Percentiles rank a stretch among this genome's conserved stretches.
Evolutionary conservation across 2,797 vertebrate genomes (phyloP).

Genomic region (Poecilia velifera): DNA sequence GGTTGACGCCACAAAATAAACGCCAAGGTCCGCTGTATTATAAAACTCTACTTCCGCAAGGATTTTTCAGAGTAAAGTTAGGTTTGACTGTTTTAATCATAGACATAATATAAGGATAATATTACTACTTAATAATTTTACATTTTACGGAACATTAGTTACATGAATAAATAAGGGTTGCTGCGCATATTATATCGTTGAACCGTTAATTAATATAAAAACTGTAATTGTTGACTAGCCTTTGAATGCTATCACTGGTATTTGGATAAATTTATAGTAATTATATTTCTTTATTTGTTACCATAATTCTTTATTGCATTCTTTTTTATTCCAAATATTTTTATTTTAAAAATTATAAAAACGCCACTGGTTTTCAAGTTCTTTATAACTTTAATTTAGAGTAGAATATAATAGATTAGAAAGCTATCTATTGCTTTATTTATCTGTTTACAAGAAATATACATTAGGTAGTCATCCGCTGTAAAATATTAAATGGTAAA

Average conservation of each 20-base stretch:
- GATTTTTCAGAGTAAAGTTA: constrained; percentile 31
- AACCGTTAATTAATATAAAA: background rate
- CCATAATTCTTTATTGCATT: background rate
- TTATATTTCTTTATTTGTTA: background rate
- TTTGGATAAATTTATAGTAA: background rate
- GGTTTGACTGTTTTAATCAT: background rate
- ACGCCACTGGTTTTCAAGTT: background rate
- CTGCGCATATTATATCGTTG: background rate
- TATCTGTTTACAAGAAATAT: background rate
- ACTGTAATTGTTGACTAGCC: background rate
- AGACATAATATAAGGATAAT: too few relatives aligned
- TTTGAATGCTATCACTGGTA: background rate
- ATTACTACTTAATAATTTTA: background rate
- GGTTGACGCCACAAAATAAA: constrained; percentile 26
- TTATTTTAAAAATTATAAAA: background rate
- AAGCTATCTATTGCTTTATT: background rate
- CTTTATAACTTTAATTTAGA: background rate
- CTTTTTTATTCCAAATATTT: background rate
- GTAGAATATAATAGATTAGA: background rate
- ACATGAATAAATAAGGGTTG: background rate
- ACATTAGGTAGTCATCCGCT: background rate
- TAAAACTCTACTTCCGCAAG: background rate
- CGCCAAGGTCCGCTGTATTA: accelerated
- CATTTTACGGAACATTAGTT: background rate
- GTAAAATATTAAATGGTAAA: background rate